Conservation (phyloP, 2,113 vertebrate genomes). For the Lepidothrix coronata region DNA sequence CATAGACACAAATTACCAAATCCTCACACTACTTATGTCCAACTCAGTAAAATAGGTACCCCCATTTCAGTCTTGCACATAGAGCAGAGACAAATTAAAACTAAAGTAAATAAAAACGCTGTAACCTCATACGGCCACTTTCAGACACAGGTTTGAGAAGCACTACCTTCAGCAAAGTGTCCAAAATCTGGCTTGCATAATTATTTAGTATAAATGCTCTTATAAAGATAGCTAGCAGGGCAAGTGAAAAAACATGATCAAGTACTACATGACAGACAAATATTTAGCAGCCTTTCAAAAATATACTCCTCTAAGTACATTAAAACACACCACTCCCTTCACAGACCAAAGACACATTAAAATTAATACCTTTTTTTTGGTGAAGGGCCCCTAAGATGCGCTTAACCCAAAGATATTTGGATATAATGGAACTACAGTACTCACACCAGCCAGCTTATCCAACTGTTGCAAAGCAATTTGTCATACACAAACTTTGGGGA, state of each 20-base stretch:
- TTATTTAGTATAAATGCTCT: neutral
- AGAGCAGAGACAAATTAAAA: neutral
- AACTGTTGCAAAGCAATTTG: conserved; percentile 9
- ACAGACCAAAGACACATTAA: neutral
- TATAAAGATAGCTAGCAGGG: neutral
- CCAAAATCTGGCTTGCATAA: neutral
- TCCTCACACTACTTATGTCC: neutral
- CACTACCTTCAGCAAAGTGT: accelerated
- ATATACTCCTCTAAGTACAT: neutral
- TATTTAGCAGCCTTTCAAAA: neutral
- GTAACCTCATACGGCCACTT: neutral
- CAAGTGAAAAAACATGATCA: neutral
- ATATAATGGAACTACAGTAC: neutral
- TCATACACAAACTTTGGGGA: conserved; percentile 36
- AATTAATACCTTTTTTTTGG: neutral
- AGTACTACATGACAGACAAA: neutral
- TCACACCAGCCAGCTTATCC: neutral
- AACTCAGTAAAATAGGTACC: neutral
- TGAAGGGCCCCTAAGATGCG: neutral
- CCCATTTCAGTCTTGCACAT: neutral
- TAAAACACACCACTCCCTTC: neutral
- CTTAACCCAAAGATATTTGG: neutral
- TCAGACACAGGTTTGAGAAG: neutral
- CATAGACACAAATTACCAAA: neutral
- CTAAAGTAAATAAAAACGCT: neutral